phyloP scores from a whole-genome alignment of 2,797 vertebrate genomes.

The Poliocrania exsul region DNA sequence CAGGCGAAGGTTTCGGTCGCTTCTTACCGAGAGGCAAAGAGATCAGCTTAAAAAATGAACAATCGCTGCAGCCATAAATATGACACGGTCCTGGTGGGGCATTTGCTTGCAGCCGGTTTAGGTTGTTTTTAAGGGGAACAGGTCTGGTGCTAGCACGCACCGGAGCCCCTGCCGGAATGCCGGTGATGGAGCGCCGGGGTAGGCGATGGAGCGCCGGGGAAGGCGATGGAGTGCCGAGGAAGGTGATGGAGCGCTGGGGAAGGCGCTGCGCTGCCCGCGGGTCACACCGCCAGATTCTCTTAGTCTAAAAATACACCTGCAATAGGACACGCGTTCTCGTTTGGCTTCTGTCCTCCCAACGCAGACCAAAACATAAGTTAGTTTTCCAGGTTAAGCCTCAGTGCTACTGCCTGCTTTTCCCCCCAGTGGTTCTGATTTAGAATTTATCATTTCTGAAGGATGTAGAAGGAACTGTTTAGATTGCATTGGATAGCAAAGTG shows the following conservation, averaged over 20 bases:
- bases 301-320: not conserved
- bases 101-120: not conserved
- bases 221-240: not conserved
- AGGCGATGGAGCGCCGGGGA: not conserved
- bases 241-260: not conserved
- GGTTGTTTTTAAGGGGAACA: not conserved
- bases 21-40: not conserved
- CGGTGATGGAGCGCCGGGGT: not conserved
- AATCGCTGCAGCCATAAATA: accelerated
- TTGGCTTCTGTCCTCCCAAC: not conserved
- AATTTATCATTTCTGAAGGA: not conserved
- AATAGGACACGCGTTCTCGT: not conserved
- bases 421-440: not conserved
- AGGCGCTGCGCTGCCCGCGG: not conserved
- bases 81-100: not conserved
- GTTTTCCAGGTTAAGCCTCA: not conserved
- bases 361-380: not conserved
- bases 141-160: not conserved
- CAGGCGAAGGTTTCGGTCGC: not conserved
- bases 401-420: not conserved
- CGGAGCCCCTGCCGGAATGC: not conserved
- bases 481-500: not conserved
- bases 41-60: not conserved
- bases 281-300: not conserved
- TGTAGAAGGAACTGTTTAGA: not conserved